Conservation (phyloP, 2,113 vertebrate species). For the Nematolebias whitei region DNA sequence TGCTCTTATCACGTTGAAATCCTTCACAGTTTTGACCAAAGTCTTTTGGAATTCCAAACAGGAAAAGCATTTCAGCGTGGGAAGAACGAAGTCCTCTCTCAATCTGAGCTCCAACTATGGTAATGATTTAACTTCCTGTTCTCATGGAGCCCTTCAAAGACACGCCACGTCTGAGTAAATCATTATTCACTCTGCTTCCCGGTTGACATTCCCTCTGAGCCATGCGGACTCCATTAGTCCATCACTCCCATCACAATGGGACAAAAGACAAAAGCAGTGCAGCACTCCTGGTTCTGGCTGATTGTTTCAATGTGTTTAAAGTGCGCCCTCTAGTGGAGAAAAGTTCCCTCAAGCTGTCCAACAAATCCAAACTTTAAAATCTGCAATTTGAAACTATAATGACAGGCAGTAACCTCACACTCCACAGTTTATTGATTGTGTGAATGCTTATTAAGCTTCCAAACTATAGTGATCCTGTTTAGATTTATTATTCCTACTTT, state of each 20-base stretch:
- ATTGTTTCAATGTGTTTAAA: slow-evolving; percentile 2
- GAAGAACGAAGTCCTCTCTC: slow-evolving; percentile 26
- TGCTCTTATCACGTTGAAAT: slow-evolving; percentile 48
- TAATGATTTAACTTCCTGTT: slow-evolving; percentile 61
- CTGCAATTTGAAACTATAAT: neutral
- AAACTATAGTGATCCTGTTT: too few species aligned
- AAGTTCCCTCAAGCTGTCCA: neutral
- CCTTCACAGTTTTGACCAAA: slow-evolving; percentile 9
- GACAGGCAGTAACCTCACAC: neutral
- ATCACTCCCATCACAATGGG: neutral
- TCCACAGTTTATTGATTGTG: slow-evolving; percentile 16
- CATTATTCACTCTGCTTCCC: slow-evolving; percentile 30
- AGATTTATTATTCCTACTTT: too few species aligned
- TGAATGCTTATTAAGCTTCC: too few species aligned
- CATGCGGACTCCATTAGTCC: slow-evolving; percentile 5
- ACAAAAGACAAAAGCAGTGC: neutral
- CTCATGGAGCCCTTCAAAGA: slow-evolving; percentile 41
- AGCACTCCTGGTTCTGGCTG: too few species aligned
- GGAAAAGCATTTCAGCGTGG: slow-evolving; percentile 52
- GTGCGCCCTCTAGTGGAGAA: slow-evolving; percentile 44
- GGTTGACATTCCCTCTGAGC: slow-evolving; percentile 16
- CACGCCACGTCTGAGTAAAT: slow-evolving; percentile 2
- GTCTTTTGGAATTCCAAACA: slow-evolving; percentile 67
- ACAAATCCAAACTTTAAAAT: neutral
- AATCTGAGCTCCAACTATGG: slow-evolving; percentile 40